phyloP scores from a whole-genome alignment of 2,888 invertebrate genomes.

The Synergus gifuensis region DNA sequence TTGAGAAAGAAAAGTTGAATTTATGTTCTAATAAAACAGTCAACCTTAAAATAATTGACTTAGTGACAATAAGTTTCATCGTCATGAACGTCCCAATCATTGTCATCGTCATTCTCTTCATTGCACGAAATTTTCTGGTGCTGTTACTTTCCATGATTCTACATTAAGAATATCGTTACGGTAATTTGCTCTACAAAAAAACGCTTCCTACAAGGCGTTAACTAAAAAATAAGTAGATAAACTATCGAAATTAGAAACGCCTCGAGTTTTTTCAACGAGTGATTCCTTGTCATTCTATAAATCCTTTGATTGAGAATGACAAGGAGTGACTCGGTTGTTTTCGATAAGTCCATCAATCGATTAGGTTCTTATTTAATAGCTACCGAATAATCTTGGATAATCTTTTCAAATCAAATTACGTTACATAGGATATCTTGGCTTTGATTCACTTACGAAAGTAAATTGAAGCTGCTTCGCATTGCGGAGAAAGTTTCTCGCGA shows the following conservation, averaged over 20 bases:
- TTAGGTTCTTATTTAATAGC: neutral
- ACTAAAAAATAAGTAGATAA: neutral
- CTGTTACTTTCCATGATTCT: neutral
- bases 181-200: neutral
- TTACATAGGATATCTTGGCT: conserved; percentile 1
- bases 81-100: neutral
- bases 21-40: neutral
- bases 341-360: neutral
- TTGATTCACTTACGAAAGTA: conserved; percentile 54
- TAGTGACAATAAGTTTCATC: neutral
- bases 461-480: conserved; percentile 49
- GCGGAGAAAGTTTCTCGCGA: conserved; percentile 54
- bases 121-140: neutral
- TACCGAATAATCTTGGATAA: neutral
- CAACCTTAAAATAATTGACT: neutral
- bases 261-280: neutral
- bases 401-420: conserved; percentile 16
- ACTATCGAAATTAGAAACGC: neutral
- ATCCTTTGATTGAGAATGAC: neutral
- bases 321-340: neutral
- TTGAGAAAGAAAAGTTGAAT: neutral
- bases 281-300: neutral
- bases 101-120: neutral
- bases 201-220: neutral
- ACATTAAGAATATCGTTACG: neutral